Evolutionary conservation across 1,140 invertebrate genomes (phyloP).

Genomic region (Lethocerus indicus): DNA sequence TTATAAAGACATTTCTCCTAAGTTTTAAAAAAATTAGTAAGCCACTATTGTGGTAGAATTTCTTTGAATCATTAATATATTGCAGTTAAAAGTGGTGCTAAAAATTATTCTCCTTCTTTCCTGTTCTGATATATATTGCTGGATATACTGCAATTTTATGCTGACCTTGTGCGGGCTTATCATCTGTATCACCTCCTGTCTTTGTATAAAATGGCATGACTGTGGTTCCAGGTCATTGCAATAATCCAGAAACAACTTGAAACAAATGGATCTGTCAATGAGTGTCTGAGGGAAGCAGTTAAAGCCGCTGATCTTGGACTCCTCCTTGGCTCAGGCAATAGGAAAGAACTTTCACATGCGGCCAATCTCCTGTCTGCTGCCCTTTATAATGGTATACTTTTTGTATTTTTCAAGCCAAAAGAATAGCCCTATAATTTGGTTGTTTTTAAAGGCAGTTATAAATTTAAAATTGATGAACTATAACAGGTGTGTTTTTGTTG

Average conservation of each 20-base stretch:
- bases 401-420: too few species aligned
- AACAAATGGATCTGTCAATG: conserved; percentile 8
- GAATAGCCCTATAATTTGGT: too few species aligned
- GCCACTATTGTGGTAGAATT: too few species aligned
- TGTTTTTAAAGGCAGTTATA: too few species aligned
- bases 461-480: too few species aligned
- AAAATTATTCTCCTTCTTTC: too few species aligned
- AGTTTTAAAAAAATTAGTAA: too few species aligned
- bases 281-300: conserved; percentile 33
- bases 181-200: background rate
- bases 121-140: background rate
- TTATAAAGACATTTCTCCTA: too few species aligned
- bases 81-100: too few species aligned
- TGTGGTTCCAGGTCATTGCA: background rate
- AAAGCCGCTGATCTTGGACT: conserved; percentile 65
- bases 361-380: conserved; percentile 14
- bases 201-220: background rate
- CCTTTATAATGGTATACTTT: conserved; percentile 5
- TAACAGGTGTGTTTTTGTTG: too few species aligned
- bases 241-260: background rate
- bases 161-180: background rate
- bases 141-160: background rate
- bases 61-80: too few species aligned
- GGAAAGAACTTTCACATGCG: conserved; percentile 13
- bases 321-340: conserved; percentile 39